Percentiles rank a stretch among this genome's conserved stretches.
Evolutionary conservation across 2,797 vertebrate species (phyloP).

Genomic region (Champsocephalus gunnari): DNA sequence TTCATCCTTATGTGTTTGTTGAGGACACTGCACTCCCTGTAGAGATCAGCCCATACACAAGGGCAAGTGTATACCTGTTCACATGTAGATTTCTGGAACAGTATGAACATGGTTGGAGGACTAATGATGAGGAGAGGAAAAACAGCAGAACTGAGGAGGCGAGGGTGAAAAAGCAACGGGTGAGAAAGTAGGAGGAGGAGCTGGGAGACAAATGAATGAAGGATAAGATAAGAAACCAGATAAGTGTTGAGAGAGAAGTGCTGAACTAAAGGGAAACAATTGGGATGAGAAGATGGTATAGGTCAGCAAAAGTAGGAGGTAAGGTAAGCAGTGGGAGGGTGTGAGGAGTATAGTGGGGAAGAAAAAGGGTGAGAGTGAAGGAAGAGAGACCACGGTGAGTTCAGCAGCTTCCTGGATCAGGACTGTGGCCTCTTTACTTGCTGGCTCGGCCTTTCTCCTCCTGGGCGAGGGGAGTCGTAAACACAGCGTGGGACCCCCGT

Average conservation of each 20-base stretch:
- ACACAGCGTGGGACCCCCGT: conserved; percentile 67
- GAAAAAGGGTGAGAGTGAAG: background rate
- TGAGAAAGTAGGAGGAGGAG: background rate
- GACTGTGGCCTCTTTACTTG: conserved; percentile 42
- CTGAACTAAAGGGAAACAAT: background rate
- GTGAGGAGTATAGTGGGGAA: background rate
- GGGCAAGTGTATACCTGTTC: background rate
- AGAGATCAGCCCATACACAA: conserved; percentile 39
- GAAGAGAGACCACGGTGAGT: conserved; percentile 4
- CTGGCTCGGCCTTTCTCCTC: conserved; percentile 57
- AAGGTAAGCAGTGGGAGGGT: background rate
- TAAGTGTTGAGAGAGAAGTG: background rate
- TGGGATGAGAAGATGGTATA: conserved; percentile 1
- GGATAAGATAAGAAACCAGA: background rate
- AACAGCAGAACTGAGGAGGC: background rate
- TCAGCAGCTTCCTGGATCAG: conserved; percentile 51
- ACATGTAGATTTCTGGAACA: background rate
- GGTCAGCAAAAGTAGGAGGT: background rate
- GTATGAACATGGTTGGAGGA: conserved; percentile 12
- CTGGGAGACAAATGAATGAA: background rate
- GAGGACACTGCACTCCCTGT: conserved; percentile 52
- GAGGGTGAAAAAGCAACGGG: background rate
- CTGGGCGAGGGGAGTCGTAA: conserved; percentile 60
- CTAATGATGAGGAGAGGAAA: background rate
- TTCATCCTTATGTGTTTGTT: conserved; percentile 30